Evolutionary conservation across 2,888 invertebrate species (phyloP).

Genomic region (Parnassius orleans): DNA sequence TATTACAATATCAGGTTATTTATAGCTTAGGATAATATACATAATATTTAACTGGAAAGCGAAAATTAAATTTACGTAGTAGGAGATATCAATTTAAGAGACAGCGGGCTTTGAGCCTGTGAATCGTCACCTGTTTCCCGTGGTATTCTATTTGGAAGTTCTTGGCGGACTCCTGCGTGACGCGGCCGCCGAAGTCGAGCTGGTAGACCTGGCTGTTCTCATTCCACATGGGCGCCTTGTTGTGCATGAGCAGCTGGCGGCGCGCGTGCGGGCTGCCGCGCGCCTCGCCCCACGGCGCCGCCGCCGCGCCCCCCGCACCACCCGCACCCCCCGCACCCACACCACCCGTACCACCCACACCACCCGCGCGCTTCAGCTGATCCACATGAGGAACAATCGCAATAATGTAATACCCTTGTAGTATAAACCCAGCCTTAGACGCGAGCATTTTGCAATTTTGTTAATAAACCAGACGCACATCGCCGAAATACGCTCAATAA

Average conservation of each 20-base stretch:
- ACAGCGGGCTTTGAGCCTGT: too few relatives aligned
- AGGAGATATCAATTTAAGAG: neutral
- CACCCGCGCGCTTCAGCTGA: conserved; percentile 85
- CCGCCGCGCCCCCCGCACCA: conserved; percentile 60
- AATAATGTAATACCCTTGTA: too few relatives aligned
- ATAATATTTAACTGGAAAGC: too few relatives aligned
- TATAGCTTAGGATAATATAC: too few relatives aligned
- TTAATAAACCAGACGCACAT: too few relatives aligned
- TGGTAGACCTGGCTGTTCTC: conserved; percentile 99
- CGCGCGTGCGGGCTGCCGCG: conserved; percentile 51
- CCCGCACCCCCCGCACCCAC: conserved; percentile 42
- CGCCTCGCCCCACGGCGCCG: conserved; percentile 45
- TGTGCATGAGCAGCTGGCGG: conserved; percentile 96
- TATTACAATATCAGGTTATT: too few relatives aligned
- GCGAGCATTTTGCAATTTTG: too few relatives aligned
- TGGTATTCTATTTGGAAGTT: conserved; percentile 99
- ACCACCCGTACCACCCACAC: conserved; percentile 62
- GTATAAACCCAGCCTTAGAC: too few relatives aligned
- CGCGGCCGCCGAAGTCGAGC: conserved; percentile 98
- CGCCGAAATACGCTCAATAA: too few relatives aligned
- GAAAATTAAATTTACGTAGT: too few relatives aligned
- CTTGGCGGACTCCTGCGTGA: conserved; percentile 99
- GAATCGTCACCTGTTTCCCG: conserved; percentile 90
- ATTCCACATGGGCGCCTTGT: conserved; percentile 99
- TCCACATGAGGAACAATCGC: too few relatives aligned